These are phyloP conservation scores for Ptychobarbus kaznakovi DNA, from an alignment of 2,797 vertebrate genomes.

Conservation along the genomic window DNA sequence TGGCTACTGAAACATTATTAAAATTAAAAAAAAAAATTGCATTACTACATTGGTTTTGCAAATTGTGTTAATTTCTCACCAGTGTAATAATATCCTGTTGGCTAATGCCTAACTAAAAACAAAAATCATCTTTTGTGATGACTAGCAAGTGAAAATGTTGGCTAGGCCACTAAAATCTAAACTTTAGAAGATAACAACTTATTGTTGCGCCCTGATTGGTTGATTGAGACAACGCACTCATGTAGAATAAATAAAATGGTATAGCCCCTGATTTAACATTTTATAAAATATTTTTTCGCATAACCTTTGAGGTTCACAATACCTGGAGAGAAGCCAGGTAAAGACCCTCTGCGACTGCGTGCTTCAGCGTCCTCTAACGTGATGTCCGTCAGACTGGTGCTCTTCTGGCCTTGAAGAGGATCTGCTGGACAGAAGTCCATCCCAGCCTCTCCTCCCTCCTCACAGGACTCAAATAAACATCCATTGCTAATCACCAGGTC, in stretches of 20 bases:
- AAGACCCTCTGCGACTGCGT: constrained; percentile 84
- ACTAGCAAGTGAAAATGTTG: not conserved
- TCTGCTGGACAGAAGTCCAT: constrained; percentile 74
- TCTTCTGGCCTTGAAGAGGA: constrained; percentile 86
- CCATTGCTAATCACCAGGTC: constrained; percentile 56
- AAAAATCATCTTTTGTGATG: not conserved
- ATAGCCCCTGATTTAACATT: no score
- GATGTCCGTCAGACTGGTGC: constrained; percentile 90
- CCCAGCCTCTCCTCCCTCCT: constrained; percentile 75
- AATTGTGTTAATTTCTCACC: not conserved
- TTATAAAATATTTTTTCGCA: not conserved
- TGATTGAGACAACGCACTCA: not conserved
- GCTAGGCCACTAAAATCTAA: not conserved
- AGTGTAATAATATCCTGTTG: not conserved
- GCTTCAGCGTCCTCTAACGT: constrained; percentile 82
- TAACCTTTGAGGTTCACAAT: constrained; percentile 42
- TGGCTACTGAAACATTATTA: not conserved
- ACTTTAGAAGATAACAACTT: no score
- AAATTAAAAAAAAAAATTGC: no score
- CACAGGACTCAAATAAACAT: constrained; percentile 64
- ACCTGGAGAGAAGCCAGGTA: constrained; percentile 91
- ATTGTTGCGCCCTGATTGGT: no score
- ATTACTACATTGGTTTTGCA: not conserved
- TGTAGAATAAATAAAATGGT: not conserved
- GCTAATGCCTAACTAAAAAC: not conserved